Evolutionary conservation across 1,140 invertebrate genomes (phyloP).

Genomic region (Leptinotarsa lineolata): DNA sequence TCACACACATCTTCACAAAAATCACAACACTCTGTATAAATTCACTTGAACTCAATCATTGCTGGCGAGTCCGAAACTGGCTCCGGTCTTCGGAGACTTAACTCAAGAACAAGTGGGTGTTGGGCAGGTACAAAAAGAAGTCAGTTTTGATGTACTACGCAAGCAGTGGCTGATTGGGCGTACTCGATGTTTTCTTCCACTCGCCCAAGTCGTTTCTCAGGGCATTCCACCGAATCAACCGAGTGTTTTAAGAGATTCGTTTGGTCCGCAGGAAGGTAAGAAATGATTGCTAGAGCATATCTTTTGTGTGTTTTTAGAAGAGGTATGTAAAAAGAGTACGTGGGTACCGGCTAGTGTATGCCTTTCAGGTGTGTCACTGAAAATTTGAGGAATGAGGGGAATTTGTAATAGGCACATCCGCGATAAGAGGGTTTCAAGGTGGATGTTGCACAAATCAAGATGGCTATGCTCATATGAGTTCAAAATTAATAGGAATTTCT

Average conservation of each 20-base stretch:
- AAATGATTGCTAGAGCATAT: constrained; percentile 39
- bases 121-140: constrained; percentile 47
- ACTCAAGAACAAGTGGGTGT: constrained; percentile 50
- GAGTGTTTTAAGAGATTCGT: constrained; percentile 16
- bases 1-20: neutral
- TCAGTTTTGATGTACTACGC: constrained; percentile 35
- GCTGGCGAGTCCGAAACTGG: constrained; percentile 4
- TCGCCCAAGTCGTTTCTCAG: constrained; percentile 43
- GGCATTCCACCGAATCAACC: constrained; percentile 40
- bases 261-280: constrained; percentile 41
- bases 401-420: too few relatives aligned
- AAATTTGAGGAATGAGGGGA: too few relatives aligned
- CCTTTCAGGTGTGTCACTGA: too few relatives aligned
- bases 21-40: constrained; percentile 6
- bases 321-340: constrained; percentile 5
- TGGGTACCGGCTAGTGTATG: neutral
- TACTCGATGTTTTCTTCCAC: constrained; percentile 44
- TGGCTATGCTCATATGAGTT: too few relatives aligned
- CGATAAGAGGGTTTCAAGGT: too few relatives aligned
- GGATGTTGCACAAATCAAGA: too few relatives aligned
- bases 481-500: too few relatives aligned
- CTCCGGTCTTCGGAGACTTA: constrained; percentile 9
- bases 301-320: constrained; percentile 20
- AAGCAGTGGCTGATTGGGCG: neutral
- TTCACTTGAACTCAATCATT: neutral